These are phyloP conservation scores for Bos indicus DNA, from an alignment of 2,113 vertebrate genomes.

Conservation along the genomic window DNA sequence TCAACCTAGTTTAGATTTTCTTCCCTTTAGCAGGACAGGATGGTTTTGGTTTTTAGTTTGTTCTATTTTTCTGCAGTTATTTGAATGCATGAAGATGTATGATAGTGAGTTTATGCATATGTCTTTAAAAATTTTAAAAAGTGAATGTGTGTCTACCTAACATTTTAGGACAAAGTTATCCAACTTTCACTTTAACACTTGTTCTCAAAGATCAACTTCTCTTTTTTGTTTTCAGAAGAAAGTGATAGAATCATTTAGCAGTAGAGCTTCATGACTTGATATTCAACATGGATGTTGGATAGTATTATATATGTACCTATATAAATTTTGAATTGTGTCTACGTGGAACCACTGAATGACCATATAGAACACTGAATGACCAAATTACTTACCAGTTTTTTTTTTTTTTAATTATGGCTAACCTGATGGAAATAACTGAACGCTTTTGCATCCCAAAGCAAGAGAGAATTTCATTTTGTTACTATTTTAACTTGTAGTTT, in stretches of 20 bases:
- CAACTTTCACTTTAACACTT: background rate
- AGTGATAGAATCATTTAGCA: background rate
- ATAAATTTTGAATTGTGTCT: background rate
- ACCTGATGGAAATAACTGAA: background rate
- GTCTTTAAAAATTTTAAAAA: slow-evolving; percentile 30
- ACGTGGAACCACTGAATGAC: background rate
- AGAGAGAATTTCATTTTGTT: slow-evolving; percentile 23
- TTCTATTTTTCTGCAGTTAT: slow-evolving; percentile 23
- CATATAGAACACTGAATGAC: background rate
- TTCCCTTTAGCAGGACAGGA: background rate
- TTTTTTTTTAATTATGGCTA: background rate
- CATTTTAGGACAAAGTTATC: background rate
- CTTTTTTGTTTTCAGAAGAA: slow-evolving; percentile 6
- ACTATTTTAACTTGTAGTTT: slow-evolving; percentile 41
- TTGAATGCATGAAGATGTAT: background rate
- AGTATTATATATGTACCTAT: background rate
- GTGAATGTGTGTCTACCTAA: background rate
- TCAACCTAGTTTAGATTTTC: slow-evolving; percentile 10
- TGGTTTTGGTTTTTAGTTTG: background rate
- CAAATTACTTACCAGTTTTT: background rate
- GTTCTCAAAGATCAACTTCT: background rate
- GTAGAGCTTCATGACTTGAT: background rate
- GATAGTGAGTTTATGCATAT: background rate
- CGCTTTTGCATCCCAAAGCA: background rate
- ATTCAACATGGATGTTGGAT: background rate